A percentile compares a stretch with the other conserved stretches of the same genome.
Evolutionary conservation across 1,140 invertebrate species (phyloP).

Genomic region (Pogonognathellus flavescens): DNA sequence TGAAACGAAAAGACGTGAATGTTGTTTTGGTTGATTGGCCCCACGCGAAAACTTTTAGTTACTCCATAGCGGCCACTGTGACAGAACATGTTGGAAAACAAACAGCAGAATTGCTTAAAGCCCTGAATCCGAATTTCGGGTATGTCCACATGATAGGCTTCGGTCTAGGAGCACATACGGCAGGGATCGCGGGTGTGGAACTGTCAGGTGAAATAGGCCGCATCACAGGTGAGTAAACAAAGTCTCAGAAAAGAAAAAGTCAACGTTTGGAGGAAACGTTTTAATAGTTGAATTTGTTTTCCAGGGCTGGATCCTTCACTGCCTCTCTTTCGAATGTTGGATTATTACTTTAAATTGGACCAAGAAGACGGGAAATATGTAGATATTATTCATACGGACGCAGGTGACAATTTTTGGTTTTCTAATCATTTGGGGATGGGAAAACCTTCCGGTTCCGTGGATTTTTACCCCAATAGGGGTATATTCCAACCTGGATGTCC

Average conservation of each 20-base stretch:
- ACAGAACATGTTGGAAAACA: constrained; percentile 67
- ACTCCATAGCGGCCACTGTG: constrained; percentile 68
- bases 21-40: constrained; percentile 68
- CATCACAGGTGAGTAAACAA: constrained; percentile 58
- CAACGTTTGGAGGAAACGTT: no score
- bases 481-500: constrained; percentile 61
- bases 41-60: constrained; percentile 67
- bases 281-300: neutral
- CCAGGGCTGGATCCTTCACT: constrained; percentile 69
- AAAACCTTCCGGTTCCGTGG: constrained; percentile 67
- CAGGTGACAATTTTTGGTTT: constrained; percentile 62
- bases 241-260: no score
- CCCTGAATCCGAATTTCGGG: constrained; percentile 59
- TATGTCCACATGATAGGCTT: constrained; percentile 70
- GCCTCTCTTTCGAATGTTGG: constrained; percentile 71
- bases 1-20: constrained; percentile 65
- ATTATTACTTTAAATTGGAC: constrained; percentile 70
- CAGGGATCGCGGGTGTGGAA: constrained; percentile 68
- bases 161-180: constrained; percentile 70
- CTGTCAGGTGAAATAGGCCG: constrained; percentile 64
- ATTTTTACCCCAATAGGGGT: constrained; percentile 69
- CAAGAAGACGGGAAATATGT: constrained; percentile 69
- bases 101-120: constrained; percentile 65
- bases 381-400: constrained; percentile 70
- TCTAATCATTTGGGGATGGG: constrained; percentile 67